Evolutionary conservation across 2,888 invertebrate genomes (phyloP), one percentile per base, ranked within the genome.

Genomic region (Amphipoea lucens): DNA sequence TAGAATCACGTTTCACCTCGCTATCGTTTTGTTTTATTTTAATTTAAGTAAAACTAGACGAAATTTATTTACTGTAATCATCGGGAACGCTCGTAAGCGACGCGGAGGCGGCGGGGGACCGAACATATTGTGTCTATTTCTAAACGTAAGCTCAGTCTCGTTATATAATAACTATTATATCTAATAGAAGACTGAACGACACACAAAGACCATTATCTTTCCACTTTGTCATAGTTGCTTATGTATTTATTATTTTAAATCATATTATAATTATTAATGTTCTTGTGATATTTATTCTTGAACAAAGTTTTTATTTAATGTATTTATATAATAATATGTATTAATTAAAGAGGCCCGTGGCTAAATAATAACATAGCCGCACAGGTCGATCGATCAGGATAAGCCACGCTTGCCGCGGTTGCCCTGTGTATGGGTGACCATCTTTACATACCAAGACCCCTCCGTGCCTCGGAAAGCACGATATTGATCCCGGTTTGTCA

Each of bases 11-110:
- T 20, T 23, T 82, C 17, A 9, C 29, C 40, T 65, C 82, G 3
- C 0, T 45, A 29, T 36, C 1, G 12, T 1, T 70, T 81, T 81
- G 40, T 62, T 73, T 40, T 54, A 60, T 36, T 72, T 78, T 62
- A 20, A 57, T 67, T 9, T 29, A 20, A 72, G 5, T 42, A 51
- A 45, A 77, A 66, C 66, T 62, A 60, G 9, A 12, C 14, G 14
- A 57, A 83, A 78, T 48, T 29, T 5, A 62, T 62, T 20, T 76
- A 45, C 20, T 4, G 17, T 54, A 36, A 54, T 54, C 54, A 51
- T 54, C 54, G 20, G 20, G 7, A 54, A 62, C 17, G n/a, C 17
- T 51, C 12, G 54, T 62, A 40, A 78, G 23, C 60, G n/a, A n/a
- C n/a, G 11, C 29, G 14, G 29, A 6, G 36, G 11, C 29, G 14